Evolutionary conservation across 2,113 vertebrate species (phyloP), one percentile per base, ranked within the genome.

Genomic region (Plestiodon gilberti): DNA sequence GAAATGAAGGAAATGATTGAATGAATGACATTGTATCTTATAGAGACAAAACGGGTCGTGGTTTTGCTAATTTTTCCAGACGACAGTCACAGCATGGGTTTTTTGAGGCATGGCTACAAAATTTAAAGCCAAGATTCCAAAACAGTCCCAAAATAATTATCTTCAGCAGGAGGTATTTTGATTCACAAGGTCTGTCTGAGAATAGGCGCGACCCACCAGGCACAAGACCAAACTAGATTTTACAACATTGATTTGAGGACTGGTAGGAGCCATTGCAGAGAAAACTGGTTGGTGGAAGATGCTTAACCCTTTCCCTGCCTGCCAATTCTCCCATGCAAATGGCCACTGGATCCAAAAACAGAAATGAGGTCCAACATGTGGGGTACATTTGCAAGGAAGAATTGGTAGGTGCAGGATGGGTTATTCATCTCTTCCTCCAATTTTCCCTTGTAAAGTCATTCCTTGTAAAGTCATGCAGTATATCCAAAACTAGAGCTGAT

Each of bases 1-100:
- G n/a, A 78, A 48, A 59, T 78, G 84, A 85, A 85, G 65, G 52
- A 85, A 85, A 78, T 13, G 84, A 52, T 23, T 78, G 74, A 85
- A 76, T 84, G 61, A 65, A 85, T 40, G 48, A 7, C 64, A 57
- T 15, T 25, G 10, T 38, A 64, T 43, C 43, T 18, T 76, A 8
- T 25, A 35, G 38, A 64, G 82, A 76, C 59, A 76, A 64, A 76
- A 84, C 25, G 35, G 25, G 43, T 57, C 35, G 8, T 61, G 55
- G 75, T 40, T 78, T 40, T 59, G 75, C 74, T 85, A 78, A 78
- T 78, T 78, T 65, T 78, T 78, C 74, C 75, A 85, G 83, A 59
- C 35, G 8, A 40, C 9, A 57, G 74, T 69, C 73, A 55, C 73
- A 76, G 61, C 59, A 52, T 52, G 83, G n/a, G 20, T 11, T 48